Conservation (phyloP, 2,888 invertebrate genomes). For the Drosophila austrosaltans region DNA sequence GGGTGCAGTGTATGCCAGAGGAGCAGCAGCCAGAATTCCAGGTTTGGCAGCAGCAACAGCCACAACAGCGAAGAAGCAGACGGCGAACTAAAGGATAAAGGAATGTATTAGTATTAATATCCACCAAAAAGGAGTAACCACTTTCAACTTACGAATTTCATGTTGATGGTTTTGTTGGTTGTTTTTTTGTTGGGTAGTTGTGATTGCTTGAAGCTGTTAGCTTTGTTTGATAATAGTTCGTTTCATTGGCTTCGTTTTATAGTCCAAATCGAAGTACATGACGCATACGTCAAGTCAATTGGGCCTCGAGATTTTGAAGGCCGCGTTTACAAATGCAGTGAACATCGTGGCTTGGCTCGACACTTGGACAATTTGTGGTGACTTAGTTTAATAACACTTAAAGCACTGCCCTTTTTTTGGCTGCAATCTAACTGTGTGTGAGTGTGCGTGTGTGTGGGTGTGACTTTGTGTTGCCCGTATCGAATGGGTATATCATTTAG, state of each 20-base stretch:
- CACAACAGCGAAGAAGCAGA: constrained; percentile 75
- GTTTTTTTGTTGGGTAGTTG: constrained; percentile 41
- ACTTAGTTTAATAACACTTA: constrained; percentile 45
- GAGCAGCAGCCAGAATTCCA: constrained; percentile 67
- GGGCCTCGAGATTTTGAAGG: constrained; percentile 50
- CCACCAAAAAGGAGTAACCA: background rate
- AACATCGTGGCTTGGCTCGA: constrained; percentile 43
- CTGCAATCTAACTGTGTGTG: background rate
- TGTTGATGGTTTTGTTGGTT: constrained; percentile 50
- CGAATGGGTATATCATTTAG: no score
- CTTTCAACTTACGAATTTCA: constrained; percentile 72
- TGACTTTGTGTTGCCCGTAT: no score
- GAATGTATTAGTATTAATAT: background rate
- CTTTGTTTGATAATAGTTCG: constrained; percentile 58
- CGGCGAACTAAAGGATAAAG: constrained; percentile 56
- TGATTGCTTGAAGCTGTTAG: constrained; percentile 58
- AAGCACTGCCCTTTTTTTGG: background rate
- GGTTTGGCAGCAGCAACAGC: constrained; percentile 75
- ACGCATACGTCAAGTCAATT: constrained; percentile 37
- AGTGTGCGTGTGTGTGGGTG: no score
- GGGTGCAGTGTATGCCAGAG: constrained; percentile 70
- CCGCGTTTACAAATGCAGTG: background rate
- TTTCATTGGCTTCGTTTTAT: constrained; percentile 49
- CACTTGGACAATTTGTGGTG: constrained; percentile 20
- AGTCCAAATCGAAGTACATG: constrained; percentile 33